These are phyloP conservation scores for Uria aalge DNA, from an alignment of 2,113 vertebrate genomes.

Conservation along the genomic window DNA sequence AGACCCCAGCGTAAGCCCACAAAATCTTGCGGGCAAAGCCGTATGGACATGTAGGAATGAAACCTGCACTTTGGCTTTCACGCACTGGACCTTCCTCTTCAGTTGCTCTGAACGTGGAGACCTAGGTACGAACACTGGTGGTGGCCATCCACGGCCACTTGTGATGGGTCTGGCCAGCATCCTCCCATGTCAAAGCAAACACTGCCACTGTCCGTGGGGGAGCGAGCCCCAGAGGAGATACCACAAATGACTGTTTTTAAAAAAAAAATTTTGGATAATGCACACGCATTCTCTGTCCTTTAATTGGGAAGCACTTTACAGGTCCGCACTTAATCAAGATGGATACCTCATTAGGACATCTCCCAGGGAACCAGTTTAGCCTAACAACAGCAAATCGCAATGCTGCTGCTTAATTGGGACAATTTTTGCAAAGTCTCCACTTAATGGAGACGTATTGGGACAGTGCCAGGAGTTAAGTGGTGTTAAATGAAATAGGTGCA, in stretches of 20 bases:
- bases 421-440: constrained; percentile 60
- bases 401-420: constrained; percentile 62
- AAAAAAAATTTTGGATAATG: not conserved
- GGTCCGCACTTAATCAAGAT: constrained; percentile 64
- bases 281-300: not conserved
- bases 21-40: not conserved
- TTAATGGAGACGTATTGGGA: constrained; percentile 65
- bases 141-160: not conserved
- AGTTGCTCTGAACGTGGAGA: not conserved
- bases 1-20: accelerated
- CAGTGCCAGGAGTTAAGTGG: constrained; percentile 64
- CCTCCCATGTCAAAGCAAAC: not conserved
- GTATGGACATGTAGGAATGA: not conserved
- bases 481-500: constrained; percentile 67
- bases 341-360: constrained; percentile 68
- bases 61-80: not conserved
- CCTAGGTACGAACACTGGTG: accelerated
- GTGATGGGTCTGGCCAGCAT: not conserved
- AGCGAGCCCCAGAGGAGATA: not conserved
- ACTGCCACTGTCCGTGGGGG: not conserved
- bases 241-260: not conserved
- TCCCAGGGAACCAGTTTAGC: constrained; percentile 69
- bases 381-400: constrained; percentile 63
- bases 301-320: constrained; percentile 63
- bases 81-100: not conserved